phyloP scores from a whole-genome alignment of 2,113 vertebrate species.

The Microtus pennsylvanicus region DNA sequence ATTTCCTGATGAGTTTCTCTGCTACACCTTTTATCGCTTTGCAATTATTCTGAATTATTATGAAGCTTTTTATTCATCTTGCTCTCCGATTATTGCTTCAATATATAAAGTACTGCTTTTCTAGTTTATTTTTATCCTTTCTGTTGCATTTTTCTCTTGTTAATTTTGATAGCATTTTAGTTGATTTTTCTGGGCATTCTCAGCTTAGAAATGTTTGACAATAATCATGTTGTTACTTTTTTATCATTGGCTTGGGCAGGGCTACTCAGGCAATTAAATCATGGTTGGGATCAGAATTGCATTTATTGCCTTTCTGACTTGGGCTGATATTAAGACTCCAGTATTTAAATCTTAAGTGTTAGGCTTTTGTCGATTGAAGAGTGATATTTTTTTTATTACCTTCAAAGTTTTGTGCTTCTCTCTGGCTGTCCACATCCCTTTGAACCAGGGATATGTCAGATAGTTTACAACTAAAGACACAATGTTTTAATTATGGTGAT shows the following conservation, averaged over 20 bases:
- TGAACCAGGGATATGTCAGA: background rate
- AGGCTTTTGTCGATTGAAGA: slow-evolving; percentile 13
- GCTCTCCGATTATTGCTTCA: background rate
- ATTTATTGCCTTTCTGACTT: slow-evolving; percentile 50
- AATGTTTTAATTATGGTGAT: background rate
- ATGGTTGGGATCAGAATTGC: slow-evolving; percentile 2
- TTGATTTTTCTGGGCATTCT: background rate
- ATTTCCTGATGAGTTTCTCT: background rate
- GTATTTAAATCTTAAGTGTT: slow-evolving; percentile 3
- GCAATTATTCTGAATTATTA: background rate
- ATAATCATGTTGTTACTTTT: background rate
- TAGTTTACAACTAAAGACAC: background rate
- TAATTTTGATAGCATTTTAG: slow-evolving; percentile 26
- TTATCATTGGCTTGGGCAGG: background rate
- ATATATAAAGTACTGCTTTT: background rate
- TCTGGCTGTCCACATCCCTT: background rate
- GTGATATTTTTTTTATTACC: slow-evolving; percentile 8
- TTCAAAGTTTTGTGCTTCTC: background rate
- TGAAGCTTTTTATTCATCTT: background rate
- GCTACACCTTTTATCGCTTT: background rate
- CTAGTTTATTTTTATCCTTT: slow-evolving; percentile 35
- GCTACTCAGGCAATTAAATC: background rate
- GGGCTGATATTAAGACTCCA: background rate
- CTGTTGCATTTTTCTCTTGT: slow-evolving; percentile 25
- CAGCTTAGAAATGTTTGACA: background rate